Base-by-base conservation (phyloP, 2,888 invertebrate genomes). In the Sminthurides aquaticus region DNA sequence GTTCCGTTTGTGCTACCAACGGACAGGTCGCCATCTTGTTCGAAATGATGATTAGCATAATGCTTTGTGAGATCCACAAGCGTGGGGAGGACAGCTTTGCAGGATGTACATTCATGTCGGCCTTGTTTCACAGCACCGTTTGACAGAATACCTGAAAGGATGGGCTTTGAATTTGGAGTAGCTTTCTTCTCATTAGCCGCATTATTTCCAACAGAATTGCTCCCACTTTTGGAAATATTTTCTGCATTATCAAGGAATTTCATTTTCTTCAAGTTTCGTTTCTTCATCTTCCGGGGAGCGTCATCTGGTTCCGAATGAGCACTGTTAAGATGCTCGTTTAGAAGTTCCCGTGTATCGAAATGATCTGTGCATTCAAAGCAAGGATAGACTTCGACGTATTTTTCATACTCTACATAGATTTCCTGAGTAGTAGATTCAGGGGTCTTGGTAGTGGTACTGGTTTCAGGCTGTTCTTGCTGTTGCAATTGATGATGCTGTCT, bases 331-430 rank as follows among this genome's bases (percentile, higher is more conserved):
- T 87, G 86, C 62, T 81, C 81, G 76, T 85, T 84, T 28, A 86
- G 78, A 52, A 82, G 82, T 63, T 81, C 80, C 0, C 83, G 83
- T 0, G 83, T 80, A 2, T 78, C 74, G 77, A 86, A 86, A 58
- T 79, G 79, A 67, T 81, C 78, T 58, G 83, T 80, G 75, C 86
- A 86, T 75, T 87, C 86, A 74, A 82, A 85, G 76, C 87, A 86
- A 25, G 83, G 81, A 83, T 85, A 87, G 20, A 79, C 78, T 70
- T 81, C 80, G 24, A 52, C 52, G 20, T 20, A 52, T 15, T 15
- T 20, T 20, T 8, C 15, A 15, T 8, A 5, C 22, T 52, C 22
- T 20, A 5, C 20, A 5, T 5, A 5, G 11, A 22, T 15, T 20
- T 52, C 52, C 8, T 5, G 20, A 20, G 20, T 20, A 5, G 5